Conservation (phyloP, 2,113 vertebrate genomes). For the Otocyon megalotis region DNA sequence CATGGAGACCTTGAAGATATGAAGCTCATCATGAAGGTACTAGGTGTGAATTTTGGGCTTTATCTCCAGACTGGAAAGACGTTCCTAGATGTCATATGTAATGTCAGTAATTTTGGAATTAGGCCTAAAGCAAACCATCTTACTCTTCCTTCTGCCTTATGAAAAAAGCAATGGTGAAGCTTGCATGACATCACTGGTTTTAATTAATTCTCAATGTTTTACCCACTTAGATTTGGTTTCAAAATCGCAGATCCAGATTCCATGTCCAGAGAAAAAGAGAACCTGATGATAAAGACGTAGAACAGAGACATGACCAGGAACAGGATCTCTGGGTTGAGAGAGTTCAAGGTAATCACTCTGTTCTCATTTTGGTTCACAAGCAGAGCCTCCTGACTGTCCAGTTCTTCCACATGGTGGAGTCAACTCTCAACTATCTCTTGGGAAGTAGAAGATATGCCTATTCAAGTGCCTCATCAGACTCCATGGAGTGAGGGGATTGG, state of each 20-base stretch:
- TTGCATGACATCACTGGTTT: not conserved
- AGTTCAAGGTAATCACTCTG: not conserved
- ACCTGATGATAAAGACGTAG: too few relatives aligned
- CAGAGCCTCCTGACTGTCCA: too few relatives aligned
- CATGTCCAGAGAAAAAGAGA: not conserved
- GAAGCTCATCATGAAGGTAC: not conserved
- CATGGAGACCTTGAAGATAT: not conserved
- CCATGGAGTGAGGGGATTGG: not conserved
- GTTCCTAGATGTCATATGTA: not conserved
- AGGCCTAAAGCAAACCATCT: not conserved
- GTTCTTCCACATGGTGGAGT: fast-evolving
- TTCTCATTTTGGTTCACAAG: not conserved
- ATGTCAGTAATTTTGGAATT: not conserved
- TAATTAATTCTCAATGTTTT: not conserved
- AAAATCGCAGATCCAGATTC: conserved; percentile 22
- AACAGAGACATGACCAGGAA: not conserved
- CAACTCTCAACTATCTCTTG: too few relatives aligned
- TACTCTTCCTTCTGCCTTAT: not conserved
- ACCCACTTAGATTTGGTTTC: conserved; percentile 50
- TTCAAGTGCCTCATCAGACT: not conserved
- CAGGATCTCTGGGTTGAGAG: not conserved
- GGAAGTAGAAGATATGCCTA: not conserved
- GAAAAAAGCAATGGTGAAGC: not conserved
- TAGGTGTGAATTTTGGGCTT: not conserved
- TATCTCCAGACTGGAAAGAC: not conserved